Evolutionary conservation across 1,140 invertebrate genomes (phyloP), one percentile per base, ranked within the genome.

Genomic region (Dendroctonus valens): DNA sequence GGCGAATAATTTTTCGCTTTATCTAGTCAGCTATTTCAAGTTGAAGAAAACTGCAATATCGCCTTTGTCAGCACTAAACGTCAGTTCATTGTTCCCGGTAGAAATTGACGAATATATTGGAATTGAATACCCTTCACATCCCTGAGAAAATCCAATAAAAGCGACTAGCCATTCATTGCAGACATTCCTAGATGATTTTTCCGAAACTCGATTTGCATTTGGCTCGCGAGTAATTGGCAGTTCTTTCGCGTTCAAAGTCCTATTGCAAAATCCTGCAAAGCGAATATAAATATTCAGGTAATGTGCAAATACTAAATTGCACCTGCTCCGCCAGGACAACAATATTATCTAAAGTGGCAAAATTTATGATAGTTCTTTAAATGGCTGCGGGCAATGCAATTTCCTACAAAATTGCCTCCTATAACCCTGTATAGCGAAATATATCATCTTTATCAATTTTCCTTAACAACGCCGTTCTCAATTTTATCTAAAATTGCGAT

Each of bases 381-480:
- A 63, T 63, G 40, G 60, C 60, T 44, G 14, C 41, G 37, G 51
- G 60, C 41, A 44, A 37, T 52, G 51, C 51, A 63, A 63, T 53
- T 63, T 54, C 50, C 60, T 37, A 11, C 12, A 48, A 63, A 63
- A 54, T 63, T 53, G 51, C 40, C 60, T 37, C 37, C 51, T 38
- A 54, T 52, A 52, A 50, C n/a, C 48, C 14, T 54, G 54, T 63
- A 63, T 26, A 42, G 41, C 9, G 12, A 52, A 54, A 63, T 63
- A 63, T 63, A 63, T 63, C 60, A 63, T 63, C 54, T 63, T 63
- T 63, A 63, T 63, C 60, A 63, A 63, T 63, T 63, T 63, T 63
- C 60, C 54, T 52, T 63, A 63, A 63, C 60, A 54, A 63, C n/a
- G 46, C 38, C 15, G 41, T 46, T 48, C 11, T 41, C 14, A 48